phyloP scores from a whole-genome alignment of 2,888 invertebrate species.

The Brachypterus glaber region DNA sequence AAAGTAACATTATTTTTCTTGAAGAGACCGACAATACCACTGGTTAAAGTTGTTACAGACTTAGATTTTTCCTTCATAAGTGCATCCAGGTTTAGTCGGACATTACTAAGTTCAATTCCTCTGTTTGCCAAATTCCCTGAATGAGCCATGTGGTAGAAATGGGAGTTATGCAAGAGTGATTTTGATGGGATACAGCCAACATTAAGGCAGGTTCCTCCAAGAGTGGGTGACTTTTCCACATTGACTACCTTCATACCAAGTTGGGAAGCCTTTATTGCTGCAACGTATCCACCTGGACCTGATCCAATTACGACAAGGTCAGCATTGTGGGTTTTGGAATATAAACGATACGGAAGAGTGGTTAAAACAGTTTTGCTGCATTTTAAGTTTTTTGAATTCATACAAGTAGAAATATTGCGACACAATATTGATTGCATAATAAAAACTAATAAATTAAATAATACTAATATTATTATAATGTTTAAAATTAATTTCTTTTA shows the following conservation, averaged over 20 bases:
- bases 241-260: slow-evolving; percentile 94
- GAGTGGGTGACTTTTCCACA: too few species aligned
- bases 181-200: slow-evolving; percentile 99
- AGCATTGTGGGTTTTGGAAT: slow-evolving; percentile 65
- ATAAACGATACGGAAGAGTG: slow-evolving; percentile 45
- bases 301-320: slow-evolving; percentile 96
- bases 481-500: too few species aligned
- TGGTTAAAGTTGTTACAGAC: slow-evolving; percentile 84
- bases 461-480: too few species aligned
- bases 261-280: slow-evolving; percentile 97
- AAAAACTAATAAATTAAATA: too few species aligned
- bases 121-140: slow-evolving; percentile 73
- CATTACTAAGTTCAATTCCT: slow-evolving; percentile 54
- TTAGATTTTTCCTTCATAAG: slow-evolving; percentile 80
- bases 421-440: too few species aligned
- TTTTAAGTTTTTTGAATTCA: too few species aligned
- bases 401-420: too few species aligned
- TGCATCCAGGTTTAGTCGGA: slow-evolving; percentile 54
- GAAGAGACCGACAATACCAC: too few species aligned
- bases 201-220: slow-evolving; percentile 96
- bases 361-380: slow-evolving; percentile 28
- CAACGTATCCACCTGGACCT: slow-evolving; percentile 99
- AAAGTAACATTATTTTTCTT: slow-evolving; percentile 87
- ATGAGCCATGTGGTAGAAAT: slow-evolving; percentile 86
- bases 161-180: too few species aligned